Percentiles rank a stretch among this genome's conserved stretches.
phyloP scores from a whole-genome alignment of 2,888 invertebrate genomes.

The Orthosia incerta region DNA sequence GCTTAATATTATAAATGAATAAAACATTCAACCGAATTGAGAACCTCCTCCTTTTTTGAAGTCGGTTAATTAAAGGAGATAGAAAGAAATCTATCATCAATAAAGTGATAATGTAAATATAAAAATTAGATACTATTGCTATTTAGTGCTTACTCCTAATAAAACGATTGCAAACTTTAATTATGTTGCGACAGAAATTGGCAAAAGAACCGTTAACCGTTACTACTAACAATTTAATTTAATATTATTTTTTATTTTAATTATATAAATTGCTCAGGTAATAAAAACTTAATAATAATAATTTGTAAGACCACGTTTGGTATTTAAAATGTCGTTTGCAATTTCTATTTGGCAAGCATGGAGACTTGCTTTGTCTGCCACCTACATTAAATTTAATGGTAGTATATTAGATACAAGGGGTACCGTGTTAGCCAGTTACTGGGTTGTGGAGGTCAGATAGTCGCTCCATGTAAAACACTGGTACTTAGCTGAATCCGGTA shows the following conservation, averaged over 20 bases:
- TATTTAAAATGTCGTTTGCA: too few species aligned
- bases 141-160: neutral
- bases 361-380: neutral
- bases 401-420: too few species aligned
- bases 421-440: too few species aligned
- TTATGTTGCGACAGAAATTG: conserved; percentile 6
- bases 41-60: too few species aligned
- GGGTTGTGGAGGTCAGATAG: too few species aligned
- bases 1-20: neutral
- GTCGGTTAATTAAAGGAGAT: neutral
- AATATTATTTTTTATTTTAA: neutral
- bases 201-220: neutral
- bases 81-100: neutral
- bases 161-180: neutral
- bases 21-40: neutral
- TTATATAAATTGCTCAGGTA: neutral
- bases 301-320: neutral
- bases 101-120: neutral
- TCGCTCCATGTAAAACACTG: too few species aligned
- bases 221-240: neutral
- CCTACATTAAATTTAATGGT: too few species aligned
- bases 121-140: neutral
- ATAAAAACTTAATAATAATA: neutral
- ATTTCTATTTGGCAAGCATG: neutral
- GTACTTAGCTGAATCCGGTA: too few species aligned